phyloP scores from a whole-genome alignment of 2,113 vertebrate species.

The Gambusia affinis region DNA sequence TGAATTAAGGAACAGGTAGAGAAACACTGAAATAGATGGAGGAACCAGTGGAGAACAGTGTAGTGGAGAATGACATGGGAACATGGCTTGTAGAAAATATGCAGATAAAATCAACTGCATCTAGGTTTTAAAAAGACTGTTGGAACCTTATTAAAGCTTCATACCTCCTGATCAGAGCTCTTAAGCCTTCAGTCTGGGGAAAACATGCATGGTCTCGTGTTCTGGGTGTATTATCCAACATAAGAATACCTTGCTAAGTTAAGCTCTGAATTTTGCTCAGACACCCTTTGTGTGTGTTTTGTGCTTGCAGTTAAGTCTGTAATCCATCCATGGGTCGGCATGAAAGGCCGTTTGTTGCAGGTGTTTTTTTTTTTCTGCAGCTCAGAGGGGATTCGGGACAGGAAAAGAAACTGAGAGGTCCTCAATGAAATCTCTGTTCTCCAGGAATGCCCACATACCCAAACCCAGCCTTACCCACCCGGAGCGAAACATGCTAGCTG shows the following conservation, averaged over 20 bases:
- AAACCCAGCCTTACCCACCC: conserved; percentile 47
- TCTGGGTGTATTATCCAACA: conserved; percentile 34
- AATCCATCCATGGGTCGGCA: conserved; percentile 48
- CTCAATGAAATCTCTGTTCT: conserved; percentile 89
- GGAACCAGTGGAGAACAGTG: no score
- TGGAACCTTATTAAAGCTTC: not conserved
- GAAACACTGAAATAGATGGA: no score
- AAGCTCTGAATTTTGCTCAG: conserved; percentile 9
- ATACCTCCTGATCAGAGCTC: not conserved
- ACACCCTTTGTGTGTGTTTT: conserved; percentile 7
- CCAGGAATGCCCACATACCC: conserved; percentile 72
- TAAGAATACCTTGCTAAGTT: not conserved
- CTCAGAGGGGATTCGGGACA: conserved; percentile 63
- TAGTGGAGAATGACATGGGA: no score
- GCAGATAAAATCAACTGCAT: not conserved
- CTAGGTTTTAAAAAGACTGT: not conserved
- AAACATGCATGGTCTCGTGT: conserved; percentile 6
- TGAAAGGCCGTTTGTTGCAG: conserved; percentile 84
- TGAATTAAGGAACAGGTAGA: no score
- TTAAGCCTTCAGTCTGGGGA: conserved; percentile 20
- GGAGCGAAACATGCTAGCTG: conserved; percentile 12
- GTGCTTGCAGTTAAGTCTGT: conserved; percentile 44
- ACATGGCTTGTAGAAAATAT: not conserved
- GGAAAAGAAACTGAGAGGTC: conserved; percentile 55
- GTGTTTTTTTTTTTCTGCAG: conserved; percentile 72